These are phyloP conservation scores for Okapia johnstoni DNA, from an alignment of 2,113 vertebrate genomes.

Conservation along the genomic window DNA sequence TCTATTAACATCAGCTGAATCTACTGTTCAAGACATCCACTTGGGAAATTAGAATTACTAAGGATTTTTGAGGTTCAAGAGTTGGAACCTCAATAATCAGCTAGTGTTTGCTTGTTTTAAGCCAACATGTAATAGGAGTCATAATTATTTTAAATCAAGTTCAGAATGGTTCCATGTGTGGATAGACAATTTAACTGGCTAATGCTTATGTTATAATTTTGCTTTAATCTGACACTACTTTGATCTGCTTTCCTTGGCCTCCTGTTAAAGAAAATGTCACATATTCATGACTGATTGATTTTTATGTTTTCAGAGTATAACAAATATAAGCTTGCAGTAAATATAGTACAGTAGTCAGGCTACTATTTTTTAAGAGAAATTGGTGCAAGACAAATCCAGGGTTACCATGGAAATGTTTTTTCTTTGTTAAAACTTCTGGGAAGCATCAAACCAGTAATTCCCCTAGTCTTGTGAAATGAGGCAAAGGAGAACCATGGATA, in stretches of 20 bases:
- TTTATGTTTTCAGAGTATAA: not conserved
- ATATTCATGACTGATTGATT: not conserved
- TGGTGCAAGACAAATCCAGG: not conserved
- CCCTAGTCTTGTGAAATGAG: not conserved
- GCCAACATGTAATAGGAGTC: not conserved
- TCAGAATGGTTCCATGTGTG: not conserved
- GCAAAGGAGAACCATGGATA: not conserved
- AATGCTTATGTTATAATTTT: conserved; percentile 1
- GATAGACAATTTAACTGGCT: not conserved
- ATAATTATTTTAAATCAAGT: conserved; percentile 4
- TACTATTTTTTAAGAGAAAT: not conserved
- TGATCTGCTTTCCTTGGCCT: not conserved
- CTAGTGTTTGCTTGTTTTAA: not conserved
- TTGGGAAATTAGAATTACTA: not conserved
- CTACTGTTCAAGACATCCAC: not conserved
- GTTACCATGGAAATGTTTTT: not conserved
- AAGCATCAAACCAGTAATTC: not conserved
- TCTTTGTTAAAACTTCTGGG: not conserved
- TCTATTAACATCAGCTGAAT: not conserved
- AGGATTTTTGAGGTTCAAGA: not conserved
- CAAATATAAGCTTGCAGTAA: not conserved
- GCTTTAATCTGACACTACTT: not conserved
- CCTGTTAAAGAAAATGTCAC: not conserved
- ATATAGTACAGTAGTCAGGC: not conserved
- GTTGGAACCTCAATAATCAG: not conserved